Evolutionary conservation across 1,140 invertebrate genomes (phyloP), one percentile per base, ranked within the genome.

Genomic region (Trypoxylus dichotomus): DNA sequence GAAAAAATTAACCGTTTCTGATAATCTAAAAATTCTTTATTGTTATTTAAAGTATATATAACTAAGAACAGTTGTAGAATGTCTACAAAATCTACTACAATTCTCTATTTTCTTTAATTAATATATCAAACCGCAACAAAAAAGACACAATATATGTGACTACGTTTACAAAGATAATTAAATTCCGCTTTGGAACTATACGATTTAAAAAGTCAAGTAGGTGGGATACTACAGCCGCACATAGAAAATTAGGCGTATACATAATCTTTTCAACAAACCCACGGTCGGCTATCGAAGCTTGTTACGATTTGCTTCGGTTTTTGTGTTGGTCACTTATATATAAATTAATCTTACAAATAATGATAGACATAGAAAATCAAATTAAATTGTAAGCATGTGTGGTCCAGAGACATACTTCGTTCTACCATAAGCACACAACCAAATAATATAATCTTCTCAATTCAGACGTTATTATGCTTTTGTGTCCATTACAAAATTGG

Each of bases 291-390:
- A 25, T 68, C 21, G 19, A 68, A 27, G 60, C 60, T 68, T 24
- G 60, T 68, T 68, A 68, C 60, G 27, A 68, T 68, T 68, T 68
- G 60, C 27, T 68, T 27, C 60, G 60, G 21, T 68, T 68, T 68
- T 68, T 68, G 60, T 68, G 60, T 68, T 68, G 27, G 21, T 29
- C 60, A 68, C 60, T 68, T 68, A 68, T 68, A 68, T 68, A 68
- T 10, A 68, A 68, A 68, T 68, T 68, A 68, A 68, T 68, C 60
- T 68, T 68, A 68, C 60, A 68, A 68, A 68, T 68, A 68, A 68
- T 68, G 60, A 68, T 68, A 68, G 60, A 68, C 60, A 68, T 27
- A 68, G 19, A 68, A 68, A 68, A 68, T 68, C 60, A 29, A 68
- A 68, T 68, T 68, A 68, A 68, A 68, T 68, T 10, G 60, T 68